A percentile compares a stretch with the other conserved stretches of the same genome.
Evolutionary conservation across 1,140 invertebrate genomes (phyloP).

Genomic region (Pseudomyrmex dendroicus): DNA sequence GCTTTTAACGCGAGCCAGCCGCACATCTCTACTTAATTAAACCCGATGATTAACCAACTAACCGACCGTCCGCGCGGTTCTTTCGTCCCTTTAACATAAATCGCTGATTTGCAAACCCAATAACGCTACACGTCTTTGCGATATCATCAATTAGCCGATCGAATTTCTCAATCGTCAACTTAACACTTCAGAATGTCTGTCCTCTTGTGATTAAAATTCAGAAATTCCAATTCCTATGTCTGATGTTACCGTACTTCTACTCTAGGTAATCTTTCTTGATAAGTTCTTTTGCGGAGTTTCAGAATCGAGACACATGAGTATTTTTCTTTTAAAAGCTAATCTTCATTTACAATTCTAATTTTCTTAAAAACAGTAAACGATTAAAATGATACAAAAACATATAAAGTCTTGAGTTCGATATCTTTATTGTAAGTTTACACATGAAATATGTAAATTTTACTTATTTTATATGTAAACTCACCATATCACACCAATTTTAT

Average conservation of each 20-base stretch:
- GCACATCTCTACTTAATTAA: slow-evolving; percentile 46
- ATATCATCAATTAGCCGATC: slow-evolving; percentile 58
- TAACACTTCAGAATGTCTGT: slow-evolving; percentile 38
- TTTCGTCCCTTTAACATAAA: slow-evolving; percentile 56
- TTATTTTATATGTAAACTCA: too few species aligned
- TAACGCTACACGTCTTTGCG: slow-evolving; percentile 5
- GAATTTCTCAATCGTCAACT: slow-evolving; percentile 4
- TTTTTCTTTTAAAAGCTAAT: not conserved
- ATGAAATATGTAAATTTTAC: not conserved
- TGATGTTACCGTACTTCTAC: not conserved
- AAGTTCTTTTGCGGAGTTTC: not conserved
- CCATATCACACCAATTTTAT: not conserved
- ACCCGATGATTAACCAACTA: slow-evolving; percentile 65
- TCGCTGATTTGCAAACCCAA: slow-evolving; percentile 63
- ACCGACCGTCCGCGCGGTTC: slow-evolving; percentile 24
- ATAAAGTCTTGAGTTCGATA: too few species aligned
- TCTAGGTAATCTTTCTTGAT: not conserved
- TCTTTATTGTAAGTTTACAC: too few species aligned
- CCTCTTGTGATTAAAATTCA: slow-evolving; percentile 59
- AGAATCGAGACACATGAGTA: not conserved
- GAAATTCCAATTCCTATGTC: not conserved
- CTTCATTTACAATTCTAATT: too few species aligned
- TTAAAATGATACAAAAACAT: too few species aligned
- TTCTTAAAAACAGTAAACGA: too few species aligned
- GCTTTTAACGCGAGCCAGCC: slow-evolving; percentile 16